A percentile compares a stretch with the other conserved stretches of the same genome.
Evolutionary conservation across 1,140 invertebrate species (phyloP).

Genomic region (Drosophila pseudoananassae): DNA sequence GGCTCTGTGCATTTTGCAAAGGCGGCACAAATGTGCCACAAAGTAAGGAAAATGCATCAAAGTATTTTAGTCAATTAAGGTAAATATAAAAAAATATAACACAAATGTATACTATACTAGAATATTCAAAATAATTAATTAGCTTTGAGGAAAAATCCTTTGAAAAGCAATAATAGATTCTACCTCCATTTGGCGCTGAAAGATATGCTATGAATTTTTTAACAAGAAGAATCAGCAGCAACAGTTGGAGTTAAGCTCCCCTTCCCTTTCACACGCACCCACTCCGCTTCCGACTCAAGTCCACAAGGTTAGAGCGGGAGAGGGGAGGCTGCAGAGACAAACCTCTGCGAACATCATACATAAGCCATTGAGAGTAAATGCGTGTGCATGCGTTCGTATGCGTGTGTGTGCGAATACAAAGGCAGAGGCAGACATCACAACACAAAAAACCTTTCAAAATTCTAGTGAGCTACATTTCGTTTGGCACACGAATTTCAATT

Average conservation of each 20-base stretch:
- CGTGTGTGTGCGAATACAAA: conserved; percentile 32
- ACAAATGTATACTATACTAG: background rate
- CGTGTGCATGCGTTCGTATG: background rate
- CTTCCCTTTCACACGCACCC: background rate
- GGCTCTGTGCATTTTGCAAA: conserved; percentile 10
- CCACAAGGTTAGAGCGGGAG: background rate
- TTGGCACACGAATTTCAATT: conserved; percentile 64
- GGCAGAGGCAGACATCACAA: conserved; percentile 43
- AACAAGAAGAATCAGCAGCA: conserved; percentile 11
- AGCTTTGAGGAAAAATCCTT: background rate
- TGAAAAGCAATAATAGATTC: background rate
- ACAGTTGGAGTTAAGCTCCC: conserved; percentile 17
- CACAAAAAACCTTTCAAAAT: conserved; percentile 75
- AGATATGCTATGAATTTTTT: conserved; percentile 32
- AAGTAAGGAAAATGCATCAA: background rate
- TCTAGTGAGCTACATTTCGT: conserved; percentile 55
- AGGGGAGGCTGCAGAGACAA: background rate
- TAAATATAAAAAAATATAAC: background rate
- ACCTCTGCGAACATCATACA: conserved; percentile 26
- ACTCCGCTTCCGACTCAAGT: conserved; percentile 9
- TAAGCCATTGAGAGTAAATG: background rate
- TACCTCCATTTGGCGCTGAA: conserved; percentile 10
- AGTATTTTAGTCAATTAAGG: background rate
- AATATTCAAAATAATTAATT: background rate
- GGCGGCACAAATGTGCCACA: background rate